Conservation (phyloP, 1,140 invertebrate genomes). For the Lycorma delicatula region DNA sequence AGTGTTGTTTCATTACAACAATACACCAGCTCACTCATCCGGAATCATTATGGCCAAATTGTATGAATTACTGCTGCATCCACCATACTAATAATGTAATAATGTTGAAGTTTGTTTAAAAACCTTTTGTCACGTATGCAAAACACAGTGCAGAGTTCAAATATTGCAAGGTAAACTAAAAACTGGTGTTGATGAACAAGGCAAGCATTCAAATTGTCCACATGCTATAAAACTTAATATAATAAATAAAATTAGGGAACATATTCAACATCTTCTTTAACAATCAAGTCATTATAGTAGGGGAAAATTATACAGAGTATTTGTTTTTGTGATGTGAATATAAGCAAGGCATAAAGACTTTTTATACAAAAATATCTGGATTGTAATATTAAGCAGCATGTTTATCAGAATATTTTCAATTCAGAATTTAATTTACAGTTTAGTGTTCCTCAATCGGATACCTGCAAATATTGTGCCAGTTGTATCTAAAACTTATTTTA, state of each 20-base stretch:
- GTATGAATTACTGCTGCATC: too few relatives aligned
- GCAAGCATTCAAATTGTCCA: conserved; percentile 8
- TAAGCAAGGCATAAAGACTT: conserved; percentile 1
- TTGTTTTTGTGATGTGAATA: neutral
- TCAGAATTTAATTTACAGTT: conserved; percentile 14
- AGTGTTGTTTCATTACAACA: too few relatives aligned
- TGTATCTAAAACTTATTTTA: neutral
- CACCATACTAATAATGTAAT: too few relatives aligned
- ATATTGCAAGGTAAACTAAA: conserved; percentile 10
- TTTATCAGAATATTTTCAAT: conserved; percentile 13
- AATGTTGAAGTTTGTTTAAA: too few relatives aligned
- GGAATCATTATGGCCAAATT: too few relatives aligned
- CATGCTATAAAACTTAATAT: neutral
- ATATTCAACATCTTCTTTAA: conserved; percentile 4
- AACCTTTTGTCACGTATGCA: conserved; percentile 6
- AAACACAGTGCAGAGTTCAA: conserved; percentile 9
- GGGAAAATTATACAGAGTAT: neutral
- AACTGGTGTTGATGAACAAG: conserved; percentile 1
- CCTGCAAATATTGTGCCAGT: conserved; percentile 9
- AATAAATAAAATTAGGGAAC: conserved; percentile 4
- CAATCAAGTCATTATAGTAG: conserved; percentile 13
- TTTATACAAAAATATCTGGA: conserved; percentile 10
- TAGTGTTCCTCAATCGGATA: conserved; percentile 12
- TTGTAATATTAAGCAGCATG: conserved; percentile 2
- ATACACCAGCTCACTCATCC: too few relatives aligned